Base-by-base conservation (phyloP, 64 coral and sea anemone species). In the Anthopleura sola region DNA sequence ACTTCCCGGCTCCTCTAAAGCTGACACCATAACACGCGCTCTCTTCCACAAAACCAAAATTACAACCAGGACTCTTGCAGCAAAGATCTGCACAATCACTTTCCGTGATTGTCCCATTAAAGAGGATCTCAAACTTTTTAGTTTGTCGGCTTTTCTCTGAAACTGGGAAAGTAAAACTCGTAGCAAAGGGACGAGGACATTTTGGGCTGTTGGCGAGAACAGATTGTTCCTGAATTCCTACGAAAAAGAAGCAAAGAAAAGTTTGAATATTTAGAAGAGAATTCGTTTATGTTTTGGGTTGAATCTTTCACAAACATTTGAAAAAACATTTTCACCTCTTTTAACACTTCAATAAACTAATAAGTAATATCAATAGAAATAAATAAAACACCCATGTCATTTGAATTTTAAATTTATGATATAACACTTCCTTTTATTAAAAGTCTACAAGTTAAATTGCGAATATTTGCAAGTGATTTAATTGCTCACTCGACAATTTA, bases 11-110 rank as follows among this genome's bases (percentile, higher is more conserved):
- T 20, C 28, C 29, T 31, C 36, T 29, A 38, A 53, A 83, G 55
- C 83, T 80, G 12, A 91, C 89, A 14, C 84, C 84, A 91, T 81
- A 91, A 34, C 89, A 91, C 54, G 84, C 75, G 31, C 40, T 55
- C 24, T 71, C 84, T 57, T 91, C 89, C 46, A 86, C 60, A 74
- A 91, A 91, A 24, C 68, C 84, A 31, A 91, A n/a, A 44, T 76
- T 78, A 36, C 89, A 91, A 12, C 81, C 74, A 12, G 39, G 74
- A 60, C 75, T 86, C 39, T 56, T 78, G 55, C 84, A 91, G 31
- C 89, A 91, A 12, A 86, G 84, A 16, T 53, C 26, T 80, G 34
- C 60, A 36, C 89, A 91, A 5, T 86, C 74, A 18, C 21, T 58
- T 37, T 14, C 83, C 37, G 55, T 85, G 38, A 50, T 49, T 24